Base-by-base conservation (phyloP, 2,888 invertebrate species). In the Rhorus exstirpatorius region DNA sequence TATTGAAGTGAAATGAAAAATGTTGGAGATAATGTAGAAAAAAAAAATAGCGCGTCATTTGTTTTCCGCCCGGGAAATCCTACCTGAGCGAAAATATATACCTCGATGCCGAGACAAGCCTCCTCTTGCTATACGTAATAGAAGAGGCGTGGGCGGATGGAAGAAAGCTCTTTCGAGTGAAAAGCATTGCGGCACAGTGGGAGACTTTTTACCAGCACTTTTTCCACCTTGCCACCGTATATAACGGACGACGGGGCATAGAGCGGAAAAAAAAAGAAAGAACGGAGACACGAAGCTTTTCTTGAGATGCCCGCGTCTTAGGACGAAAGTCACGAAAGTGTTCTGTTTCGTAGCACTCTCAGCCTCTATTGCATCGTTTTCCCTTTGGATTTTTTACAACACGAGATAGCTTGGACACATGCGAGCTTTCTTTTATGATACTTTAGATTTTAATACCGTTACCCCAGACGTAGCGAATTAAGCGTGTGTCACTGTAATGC, bases 41-140 rank as follows among this genome's bases (percentile, higher is more conserved):
- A 68, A 60, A 38, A 81, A 81, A 82, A 75, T 80, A 55, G 63
- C 51, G 21, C 31, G 63, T 71, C 70, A 63, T 75, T 75, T 41
- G 49, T 82, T 79, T 70, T 79, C 70, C 58, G 26, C 19, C 35
- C 10, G 35, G 51, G 6, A 79, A 79, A 79, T 79, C 65, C 82
- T 60, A 53, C 63, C 58, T 75, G 58, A 70, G 58, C 70, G 70
- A 31, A 60, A 75, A 75, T 75, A 82, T 82, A 75, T 70, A 75
- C 75, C 58, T 74, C 24, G 41, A 44, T 10, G 60, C 53, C 44
- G 65, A 41, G 68, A 53, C 67, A 46, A 81, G 67, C 77, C 70
- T 76, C 67, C 35, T 51, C 35, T 51, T 44, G 65, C 63, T 55
- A 61, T 55, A 61, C 51, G 78, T 70, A 79, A 79, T 82, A 67